Percentiles rank a stretch among this genome's conserved stretches.
Conservation (phyloP, 2,113 vertebrate species). For the Amphiprion percula region DNA sequence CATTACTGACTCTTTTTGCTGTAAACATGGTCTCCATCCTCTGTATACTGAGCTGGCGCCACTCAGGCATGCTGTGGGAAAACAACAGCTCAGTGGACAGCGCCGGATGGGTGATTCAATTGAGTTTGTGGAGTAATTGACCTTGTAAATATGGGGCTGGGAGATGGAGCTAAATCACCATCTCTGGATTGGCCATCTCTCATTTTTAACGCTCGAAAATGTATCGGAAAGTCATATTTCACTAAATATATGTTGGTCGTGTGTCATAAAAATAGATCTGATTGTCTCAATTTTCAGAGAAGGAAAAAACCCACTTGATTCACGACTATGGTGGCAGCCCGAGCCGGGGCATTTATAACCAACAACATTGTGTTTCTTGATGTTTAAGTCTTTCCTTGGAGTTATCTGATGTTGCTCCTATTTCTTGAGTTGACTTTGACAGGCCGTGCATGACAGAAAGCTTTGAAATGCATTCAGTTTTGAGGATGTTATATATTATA, state of each 20-base stretch:
- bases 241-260: neutral
- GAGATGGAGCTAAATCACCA: constrained; percentile 31
- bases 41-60: constrained; percentile 2
- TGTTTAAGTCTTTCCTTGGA: constrained; percentile 11
- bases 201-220: neutral
- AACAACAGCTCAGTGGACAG: constrained; percentile 42
- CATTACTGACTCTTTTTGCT: neutral
- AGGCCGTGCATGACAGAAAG: too few species aligned
- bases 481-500: neutral
- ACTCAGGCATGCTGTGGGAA: constrained; percentile 17
- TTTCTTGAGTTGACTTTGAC: neutral
- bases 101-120: constrained; percentile 49
- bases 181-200: constrained; percentile 10
- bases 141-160: constrained; percentile 48
- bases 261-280: neutral
- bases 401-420: constrained; percentile 15
- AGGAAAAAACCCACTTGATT: constrained; percentile 2
- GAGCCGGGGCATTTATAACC: constrained; percentile 5
- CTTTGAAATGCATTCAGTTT: neutral
- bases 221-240: neutral
- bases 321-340: neutral
- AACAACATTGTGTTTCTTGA: constrained; percentile 11
- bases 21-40: constrained; percentile 12
- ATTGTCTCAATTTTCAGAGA: neutral
- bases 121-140: constrained; percentile 53